Percentiles rank a stretch among this genome's conserved stretches.
Conservation (phyloP, 2,113 vertebrate genomes). For the Gopherus flavomarginatus region DNA sequence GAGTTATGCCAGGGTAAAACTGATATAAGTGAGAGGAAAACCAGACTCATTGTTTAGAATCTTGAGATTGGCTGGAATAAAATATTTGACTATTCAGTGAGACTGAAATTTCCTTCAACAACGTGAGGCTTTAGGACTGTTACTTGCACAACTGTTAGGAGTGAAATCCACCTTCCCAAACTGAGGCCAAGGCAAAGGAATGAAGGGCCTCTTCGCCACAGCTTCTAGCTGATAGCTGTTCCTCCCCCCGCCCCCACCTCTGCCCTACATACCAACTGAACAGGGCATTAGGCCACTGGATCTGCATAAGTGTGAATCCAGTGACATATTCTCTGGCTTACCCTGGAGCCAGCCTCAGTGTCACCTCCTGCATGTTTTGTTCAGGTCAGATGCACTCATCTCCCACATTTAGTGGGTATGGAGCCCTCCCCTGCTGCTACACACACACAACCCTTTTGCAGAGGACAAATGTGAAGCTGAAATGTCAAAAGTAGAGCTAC, state of each 20-base stretch:
- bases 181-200: no score
- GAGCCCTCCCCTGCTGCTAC: background rate
- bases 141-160: no score
- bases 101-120: no score
- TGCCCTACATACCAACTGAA: no score
- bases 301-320: background rate
- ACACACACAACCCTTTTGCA: background rate
- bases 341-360: no score
- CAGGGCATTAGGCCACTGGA: background rate
- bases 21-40: constrained; percentile 28
- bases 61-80: background rate
- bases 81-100: no score
- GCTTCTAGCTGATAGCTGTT: no score
- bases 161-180: no score
- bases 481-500: background rate
- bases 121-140: no score
- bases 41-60: constrained; percentile 24
- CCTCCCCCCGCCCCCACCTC: no score
- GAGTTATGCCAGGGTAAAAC: constrained; percentile 24
- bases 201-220: no score
- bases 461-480: background rate
- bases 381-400: background rate
- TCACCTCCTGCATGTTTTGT: background rate
- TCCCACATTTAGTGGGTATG: background rate
- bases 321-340: background rate